phyloP scores from a whole-genome alignment of 2,888 invertebrate genomes.

The Sylvicola fuscatus region DNA sequence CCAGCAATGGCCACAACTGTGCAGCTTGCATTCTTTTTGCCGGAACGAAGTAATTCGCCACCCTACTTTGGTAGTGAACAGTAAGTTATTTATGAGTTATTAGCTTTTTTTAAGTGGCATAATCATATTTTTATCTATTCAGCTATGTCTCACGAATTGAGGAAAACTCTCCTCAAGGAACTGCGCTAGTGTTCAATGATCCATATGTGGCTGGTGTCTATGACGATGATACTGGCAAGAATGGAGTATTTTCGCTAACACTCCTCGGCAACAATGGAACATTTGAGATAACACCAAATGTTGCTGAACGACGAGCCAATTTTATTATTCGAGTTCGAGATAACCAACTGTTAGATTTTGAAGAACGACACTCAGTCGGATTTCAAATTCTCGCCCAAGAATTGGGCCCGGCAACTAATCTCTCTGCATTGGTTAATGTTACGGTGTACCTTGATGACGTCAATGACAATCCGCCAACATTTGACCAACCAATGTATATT shows the following conservation, averaged over 20 bases:
- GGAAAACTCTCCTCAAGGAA: constrained; percentile 68
- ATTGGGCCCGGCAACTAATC: constrained; percentile 51
- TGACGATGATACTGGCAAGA: constrained; percentile 62
- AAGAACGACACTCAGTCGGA: constrained; percentile 49
- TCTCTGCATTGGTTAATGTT: constrained; percentile 51
- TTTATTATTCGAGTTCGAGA: constrained; percentile 72
- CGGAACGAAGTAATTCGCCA: constrained; percentile 53
- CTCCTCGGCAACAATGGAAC: constrained; percentile 66
- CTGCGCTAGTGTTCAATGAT: constrained; percentile 45
- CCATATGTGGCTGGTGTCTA: constrained; percentile 51
- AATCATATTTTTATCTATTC: constrained; percentile 12
- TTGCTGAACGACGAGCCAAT: constrained; percentile 54
- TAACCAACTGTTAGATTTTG: constrained; percentile 65
- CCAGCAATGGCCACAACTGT: constrained; percentile 64
- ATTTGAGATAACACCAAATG: constrained; percentile 70
- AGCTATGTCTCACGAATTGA: constrained; percentile 58
- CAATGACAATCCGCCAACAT: constrained; percentile 75
- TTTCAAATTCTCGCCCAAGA: constrained; percentile 69
- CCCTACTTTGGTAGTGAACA: constrained; percentile 62
- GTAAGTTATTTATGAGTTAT: constrained; percentile 28
- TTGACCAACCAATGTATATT: constrained; percentile 48
- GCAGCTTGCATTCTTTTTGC: constrained; percentile 62
- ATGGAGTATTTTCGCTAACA: constrained; percentile 60
- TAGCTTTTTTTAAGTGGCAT: background rate
- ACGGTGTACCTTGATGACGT: constrained; percentile 64